Base-by-base conservation (phyloP, 2,797 vertebrate species). In the Peromyscus attwateri region DNA sequence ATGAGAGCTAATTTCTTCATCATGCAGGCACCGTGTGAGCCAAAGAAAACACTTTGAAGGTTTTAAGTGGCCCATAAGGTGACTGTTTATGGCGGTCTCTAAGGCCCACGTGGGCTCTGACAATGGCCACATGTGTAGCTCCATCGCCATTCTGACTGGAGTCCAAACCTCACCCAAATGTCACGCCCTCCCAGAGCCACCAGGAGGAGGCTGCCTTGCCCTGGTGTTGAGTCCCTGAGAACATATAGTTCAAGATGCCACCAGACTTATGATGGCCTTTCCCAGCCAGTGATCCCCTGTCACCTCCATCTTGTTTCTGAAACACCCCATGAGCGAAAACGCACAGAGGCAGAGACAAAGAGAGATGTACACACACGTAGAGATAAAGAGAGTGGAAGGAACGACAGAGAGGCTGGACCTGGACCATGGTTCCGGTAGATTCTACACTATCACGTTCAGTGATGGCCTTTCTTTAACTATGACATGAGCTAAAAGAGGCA, bases 1-100 rank as follows among this genome's bases (percentile, higher is more conserved):
- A 97, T 90, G 90, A 89, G 80, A 96, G 83, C 84, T 97, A 96
- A 96, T 97, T 96, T 94, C 75, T 96, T 94, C 85, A 96, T 95
- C 94, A 96, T 73, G 60, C 94, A 96, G 91, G 92, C 46, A 88
- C 62, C 60, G n/a, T 55, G 62, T 89, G 80, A 97, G 92, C 93
- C 96, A 97, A 98, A 97, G 40, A 92, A 97, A 97, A 94, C 77
- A 96, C 88, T 96, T 87, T 31, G 87, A 92, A 88, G 77, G 91
- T 96, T 93, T 97, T 95, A 96, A 95, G 93, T 93, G 93, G 71
- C 84, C 94, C 79, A 57, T 87, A 94, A 97, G 87, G 43, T 97
- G 31, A 94, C 92, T 93, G 71, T 95, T 97, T 97, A 94, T 93
- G 93, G 75, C 27, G 27, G 71, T 94, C 83, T 96, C 84, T 6